Percentiles rank a stretch among this genome's conserved stretches.
phyloP scores from a whole-genome alignment of 2,797 vertebrate species.

The Masticophis lateralis region DNA sequence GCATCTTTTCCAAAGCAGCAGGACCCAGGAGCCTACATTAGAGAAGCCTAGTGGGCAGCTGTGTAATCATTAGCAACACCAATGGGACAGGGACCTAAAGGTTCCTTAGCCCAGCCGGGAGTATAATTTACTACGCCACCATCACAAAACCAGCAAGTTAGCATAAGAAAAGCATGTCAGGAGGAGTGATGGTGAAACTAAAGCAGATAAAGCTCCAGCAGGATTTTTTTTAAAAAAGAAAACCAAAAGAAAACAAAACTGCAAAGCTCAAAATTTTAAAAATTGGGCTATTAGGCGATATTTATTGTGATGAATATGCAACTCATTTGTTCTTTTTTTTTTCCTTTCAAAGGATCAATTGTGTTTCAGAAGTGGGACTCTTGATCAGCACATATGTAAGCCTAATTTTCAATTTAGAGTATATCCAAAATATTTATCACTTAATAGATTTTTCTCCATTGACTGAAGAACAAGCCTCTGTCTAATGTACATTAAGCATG shows the following conservation, averaged over 20 bases:
- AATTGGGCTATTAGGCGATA: conserved; percentile 45
- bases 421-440: background rate
- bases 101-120: conserved; percentile 59
- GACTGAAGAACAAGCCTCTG: background rate
- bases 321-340: background rate
- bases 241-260: background rate
- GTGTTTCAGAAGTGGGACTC: background rate
- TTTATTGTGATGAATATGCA: background rate
- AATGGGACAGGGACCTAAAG: conserved; percentile 52
- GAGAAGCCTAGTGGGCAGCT: conserved; percentile 69
- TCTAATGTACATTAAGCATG: background rate
- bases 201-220: conserved; percentile 50
- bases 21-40: conserved; percentile 50
- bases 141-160: conserved; percentile 62
- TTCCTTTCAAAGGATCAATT: background rate
- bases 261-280: conserved; percentile 39
- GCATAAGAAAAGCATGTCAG: conserved; percentile 58
- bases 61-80: conserved; percentile 71
- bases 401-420: background rate
- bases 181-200: conserved; percentile 59
- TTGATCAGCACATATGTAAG: background rate
- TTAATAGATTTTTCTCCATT: background rate
- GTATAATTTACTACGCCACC: conserved; percentile 70
- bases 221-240: background rate
- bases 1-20: conserved; percentile 57